A percentile compares a stretch with the other conserved stretches of the same genome.
Conservation (phyloP, 1,140 invertebrate genomes). For the Agrilus planipennis region DNA sequence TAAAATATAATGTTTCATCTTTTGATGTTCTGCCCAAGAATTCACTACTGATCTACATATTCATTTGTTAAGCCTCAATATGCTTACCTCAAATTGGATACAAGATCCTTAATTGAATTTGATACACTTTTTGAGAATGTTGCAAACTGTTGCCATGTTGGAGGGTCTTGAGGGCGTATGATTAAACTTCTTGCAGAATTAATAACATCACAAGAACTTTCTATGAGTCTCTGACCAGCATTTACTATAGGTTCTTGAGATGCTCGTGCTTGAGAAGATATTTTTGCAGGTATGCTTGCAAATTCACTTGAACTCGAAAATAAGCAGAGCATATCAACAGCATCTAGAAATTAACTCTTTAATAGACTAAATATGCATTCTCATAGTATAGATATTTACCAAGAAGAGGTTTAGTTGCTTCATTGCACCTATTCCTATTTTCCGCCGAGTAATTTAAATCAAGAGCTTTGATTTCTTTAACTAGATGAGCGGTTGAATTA, state of each 20-base stretch:
- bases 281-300: slow-evolving; percentile 79
- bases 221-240: slow-evolving; percentile 70
- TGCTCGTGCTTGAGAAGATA: slow-evolving; percentile 61
- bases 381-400: slow-evolving; percentile 26
- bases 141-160: slow-evolving; percentile 87
- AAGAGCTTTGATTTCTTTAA: slow-evolving; percentile 89
- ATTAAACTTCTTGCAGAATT: slow-evolving; percentile 81
- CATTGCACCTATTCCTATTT: slow-evolving; percentile 62
- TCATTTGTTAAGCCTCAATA: slow-evolving; percentile 6
- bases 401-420: slow-evolving; percentile 73
- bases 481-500: slow-evolving; percentile 86
- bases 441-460: slow-evolving; percentile 72
- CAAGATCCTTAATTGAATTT: slow-evolving; percentile 89
- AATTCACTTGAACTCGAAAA: slow-evolving; percentile 93
- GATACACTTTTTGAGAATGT: slow-evolving; percentile 90
- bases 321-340: slow-evolving; percentile 83
- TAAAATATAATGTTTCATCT: too few species aligned
- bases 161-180: slow-evolving; percentile 79
- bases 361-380: background rate
- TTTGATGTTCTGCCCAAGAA: too few species aligned
- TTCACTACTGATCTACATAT: too few species aligned
- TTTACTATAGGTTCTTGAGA: slow-evolving; percentile 80
- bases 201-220: slow-evolving; percentile 83
- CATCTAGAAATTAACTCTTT: slow-evolving; percentile 48
- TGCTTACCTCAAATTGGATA: slow-evolving; percentile 73